Base-by-base conservation (phyloP, 2,113 vertebrate species). In the Sceloporus tristichus region DNA sequence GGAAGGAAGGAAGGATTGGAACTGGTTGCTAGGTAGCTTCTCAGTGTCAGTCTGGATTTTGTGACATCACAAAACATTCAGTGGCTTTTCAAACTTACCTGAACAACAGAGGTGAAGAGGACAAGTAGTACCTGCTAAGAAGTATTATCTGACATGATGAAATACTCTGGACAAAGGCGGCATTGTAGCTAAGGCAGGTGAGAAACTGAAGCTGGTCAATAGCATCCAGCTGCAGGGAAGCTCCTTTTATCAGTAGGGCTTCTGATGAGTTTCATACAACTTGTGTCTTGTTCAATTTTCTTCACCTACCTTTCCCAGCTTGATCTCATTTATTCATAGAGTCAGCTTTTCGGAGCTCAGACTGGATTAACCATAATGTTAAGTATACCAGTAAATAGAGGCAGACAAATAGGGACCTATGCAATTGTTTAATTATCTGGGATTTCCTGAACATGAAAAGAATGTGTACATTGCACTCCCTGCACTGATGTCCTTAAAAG, bases 301-400 rank as follows among this genome's bases (percentile, higher is more conserved):
- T 23, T 81, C 34, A 62, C 56, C 9, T 81, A 65, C n/a, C 9
- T 65, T 81, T 65, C 29, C n/a, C 79, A 81, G n/a, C 79, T 81
- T 81, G 56, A 62, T 81, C 79, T 81, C 19, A 23, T 81, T 81
- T n/a, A 81, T 81, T 81, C 79, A 59, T 62, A 25, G 16, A 78
- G 16, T 76, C 74, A 79, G 42, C 48, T 79, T 23, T 56, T 79
- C n/a, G 77, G 27, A 79, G 38, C 74, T 9, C 19, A 76, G n/a
- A n/a, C n/a, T 14, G n/a, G 71, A 74, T 74, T 74, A 74, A 74
- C 29, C 16, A 34, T 74, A 14, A 34, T 34, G 71, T 77, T 77
- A 77, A 62, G 21, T 48, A 48, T 40, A 23, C 78, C 16, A 56
- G 48, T 18, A 16, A 56, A 56, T 16, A 79, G 53, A 27, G 48